These are phyloP conservation scores for Papilio elwesi DNA, from an alignment of 2,888 invertebrate species.

Conservation along the genomic window DNA sequence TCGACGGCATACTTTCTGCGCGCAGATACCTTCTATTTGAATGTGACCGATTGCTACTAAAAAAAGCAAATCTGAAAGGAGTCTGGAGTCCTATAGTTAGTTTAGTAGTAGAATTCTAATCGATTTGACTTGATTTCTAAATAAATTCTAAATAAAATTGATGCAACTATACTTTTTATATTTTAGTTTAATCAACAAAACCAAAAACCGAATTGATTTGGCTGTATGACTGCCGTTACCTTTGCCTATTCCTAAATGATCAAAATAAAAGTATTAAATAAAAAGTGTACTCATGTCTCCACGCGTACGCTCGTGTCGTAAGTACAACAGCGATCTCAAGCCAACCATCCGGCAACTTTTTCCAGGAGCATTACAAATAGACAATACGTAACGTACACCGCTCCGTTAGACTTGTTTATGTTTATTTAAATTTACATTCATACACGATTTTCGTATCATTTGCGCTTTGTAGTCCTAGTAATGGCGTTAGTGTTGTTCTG, in stretches of 20 bases:
- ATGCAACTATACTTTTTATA: background rate
- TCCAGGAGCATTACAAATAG: constrained; percentile 44
- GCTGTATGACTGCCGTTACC: background rate
- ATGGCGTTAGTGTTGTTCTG: constrained; percentile 45
- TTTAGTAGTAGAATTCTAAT: no score
- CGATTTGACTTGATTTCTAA: no score
- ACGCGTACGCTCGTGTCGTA: no score
- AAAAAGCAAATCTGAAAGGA: no score
- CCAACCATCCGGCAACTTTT: constrained; percentile 39
- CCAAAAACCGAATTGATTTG: background rate
- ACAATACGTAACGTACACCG: constrained; percentile 40
- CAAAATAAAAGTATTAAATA: background rate
- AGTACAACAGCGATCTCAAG: background rate
- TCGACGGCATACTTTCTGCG: no score
- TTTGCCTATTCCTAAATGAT: background rate
- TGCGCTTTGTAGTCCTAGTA: constrained; percentile 51
- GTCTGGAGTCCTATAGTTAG: no score
- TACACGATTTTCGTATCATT: constrained; percentile 51
- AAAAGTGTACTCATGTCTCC: background rate
- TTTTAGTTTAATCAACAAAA: background rate
- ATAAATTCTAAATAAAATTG: no score
- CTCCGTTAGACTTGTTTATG: constrained; percentile 45
- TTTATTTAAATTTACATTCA: constrained; percentile 49
- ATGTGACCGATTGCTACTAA: no score
- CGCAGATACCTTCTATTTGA: no score